These are phyloP conservation scores for Hippocampus abdominalis DNA, from an alignment of 2,113 vertebrate species.

Conservation along the genomic window DNA sequence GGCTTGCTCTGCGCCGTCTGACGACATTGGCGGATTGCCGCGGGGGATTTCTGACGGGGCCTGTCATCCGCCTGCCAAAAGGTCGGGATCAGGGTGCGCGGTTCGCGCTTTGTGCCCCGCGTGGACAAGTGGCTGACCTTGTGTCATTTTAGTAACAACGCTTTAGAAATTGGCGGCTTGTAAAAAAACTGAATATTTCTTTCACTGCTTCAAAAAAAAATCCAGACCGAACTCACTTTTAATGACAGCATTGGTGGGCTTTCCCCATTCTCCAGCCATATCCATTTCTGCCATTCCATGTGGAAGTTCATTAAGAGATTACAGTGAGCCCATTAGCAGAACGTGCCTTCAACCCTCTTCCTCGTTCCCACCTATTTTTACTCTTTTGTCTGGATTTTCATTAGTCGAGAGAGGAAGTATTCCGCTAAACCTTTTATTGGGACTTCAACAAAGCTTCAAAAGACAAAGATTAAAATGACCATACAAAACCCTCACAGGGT, in stretches of 20 bases:
- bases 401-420: background rate
- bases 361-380: constrained; percentile 20
- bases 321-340: constrained; percentile 47
- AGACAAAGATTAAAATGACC: background rate
- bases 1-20: constrained; percentile 55
- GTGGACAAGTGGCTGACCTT: background rate
- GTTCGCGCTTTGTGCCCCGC: background rate
- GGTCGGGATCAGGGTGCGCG: background rate
- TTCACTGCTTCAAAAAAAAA: background rate
- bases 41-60: constrained; percentile 47
- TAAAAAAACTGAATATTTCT: background rate
- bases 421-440: background rate
- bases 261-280: constrained; percentile 6
- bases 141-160: background rate
- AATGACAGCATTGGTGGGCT: too few relatives aligned
- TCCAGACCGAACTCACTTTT: background rate
- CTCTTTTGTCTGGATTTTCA: constrained; percentile 8
- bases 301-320: constrained; percentile 63
- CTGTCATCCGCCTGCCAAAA: constrained; percentile 26
- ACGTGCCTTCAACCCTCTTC: constrained; percentile 17
- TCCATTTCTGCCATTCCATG: constrained; percentile 34
- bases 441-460: background rate
- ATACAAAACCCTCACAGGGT: background rate
- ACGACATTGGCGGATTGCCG: constrained; percentile 55
- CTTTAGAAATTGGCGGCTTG: background rate